These are phyloP conservation scores for Tapirus indicus DNA, from an alignment of 2,797 vertebrate genomes.

Conservation along the genomic window DNA sequence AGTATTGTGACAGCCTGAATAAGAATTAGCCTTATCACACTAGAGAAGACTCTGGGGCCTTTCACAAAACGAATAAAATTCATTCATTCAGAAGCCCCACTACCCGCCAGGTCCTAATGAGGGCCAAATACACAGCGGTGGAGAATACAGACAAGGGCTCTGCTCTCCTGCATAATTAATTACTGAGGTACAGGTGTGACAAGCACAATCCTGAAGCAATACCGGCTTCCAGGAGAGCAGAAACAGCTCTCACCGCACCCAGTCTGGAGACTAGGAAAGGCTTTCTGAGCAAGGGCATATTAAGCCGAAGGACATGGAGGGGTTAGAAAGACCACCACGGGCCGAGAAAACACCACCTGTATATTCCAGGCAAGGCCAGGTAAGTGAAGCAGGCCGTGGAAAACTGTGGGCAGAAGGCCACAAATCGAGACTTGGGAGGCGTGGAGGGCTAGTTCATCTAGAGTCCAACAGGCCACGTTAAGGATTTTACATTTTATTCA, in stretches of 20 bases:
- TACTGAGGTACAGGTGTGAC: background rate
- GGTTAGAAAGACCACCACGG: background rate
- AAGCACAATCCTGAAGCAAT: background rate
- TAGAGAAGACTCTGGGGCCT: background rate
- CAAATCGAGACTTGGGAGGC: background rate
- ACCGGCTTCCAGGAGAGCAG: background rate
- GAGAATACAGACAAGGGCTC: background rate
- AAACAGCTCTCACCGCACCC: background rate
- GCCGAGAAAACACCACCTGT: background rate
- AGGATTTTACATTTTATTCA: constrained; percentile 25
- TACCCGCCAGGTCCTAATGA: background rate
- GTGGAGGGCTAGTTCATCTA: background rate
- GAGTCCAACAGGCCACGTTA: background rate
- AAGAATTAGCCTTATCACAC: background rate
- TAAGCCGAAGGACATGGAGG: background rate
- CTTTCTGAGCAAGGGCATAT: background rate
- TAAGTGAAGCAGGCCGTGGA: background rate
- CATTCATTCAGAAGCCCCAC: background rate
- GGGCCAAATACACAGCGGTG: background rate
- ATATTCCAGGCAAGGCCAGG: background rate
- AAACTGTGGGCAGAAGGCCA: background rate
- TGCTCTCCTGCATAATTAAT: background rate
- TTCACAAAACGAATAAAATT: constrained; percentile 35
- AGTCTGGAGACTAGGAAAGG: background rate
- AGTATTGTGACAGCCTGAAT: background rate